phyloP scores from a whole-genome alignment of 2,113 vertebrate species.

The Sapajus apella region DNA sequence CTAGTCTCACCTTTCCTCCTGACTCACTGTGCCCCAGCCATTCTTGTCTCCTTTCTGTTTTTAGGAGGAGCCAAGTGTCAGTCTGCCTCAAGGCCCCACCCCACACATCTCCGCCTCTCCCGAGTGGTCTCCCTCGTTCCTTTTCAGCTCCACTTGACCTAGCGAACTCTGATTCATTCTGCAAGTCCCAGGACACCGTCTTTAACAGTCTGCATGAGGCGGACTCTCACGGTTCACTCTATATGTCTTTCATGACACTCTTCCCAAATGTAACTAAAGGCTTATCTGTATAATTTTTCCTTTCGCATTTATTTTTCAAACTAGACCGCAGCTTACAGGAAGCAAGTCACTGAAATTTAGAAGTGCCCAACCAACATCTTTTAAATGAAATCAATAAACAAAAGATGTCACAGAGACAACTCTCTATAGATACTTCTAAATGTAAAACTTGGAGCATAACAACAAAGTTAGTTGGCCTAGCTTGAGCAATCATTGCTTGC shows the following conservation, averaged over 20 bases:
- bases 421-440: slow-evolving; percentile 34
- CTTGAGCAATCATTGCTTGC: slow-evolving; percentile 28
- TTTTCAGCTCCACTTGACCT: background rate
- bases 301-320: background rate
- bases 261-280: background rate
- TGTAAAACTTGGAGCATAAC: slow-evolving; percentile 43
- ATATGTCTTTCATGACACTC: background rate
- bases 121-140: background rate
- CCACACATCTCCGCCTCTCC: fast-evolving
- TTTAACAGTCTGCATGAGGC: background rate
- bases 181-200: background rate
- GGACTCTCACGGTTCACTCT: fast-evolving
- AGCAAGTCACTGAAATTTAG: background rate
- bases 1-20: background rate
- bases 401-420: background rate
- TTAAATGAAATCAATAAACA: background rate
- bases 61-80: background rate
- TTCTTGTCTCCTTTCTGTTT: background rate
- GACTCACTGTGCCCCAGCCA: fast-evolving
- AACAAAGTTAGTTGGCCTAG: slow-evolving; percentile 45
- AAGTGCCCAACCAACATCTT: background rate
- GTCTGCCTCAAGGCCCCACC: background rate
- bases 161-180: background rate
- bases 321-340: background rate
- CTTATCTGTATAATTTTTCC: background rate